Percentiles rank a stretch among this genome's conserved stretches.
These are phyloP conservation scores for Plectrocnemia conspersa DNA, from an alignment of 1,140 invertebrate species.

Conservation along the genomic window DNA sequence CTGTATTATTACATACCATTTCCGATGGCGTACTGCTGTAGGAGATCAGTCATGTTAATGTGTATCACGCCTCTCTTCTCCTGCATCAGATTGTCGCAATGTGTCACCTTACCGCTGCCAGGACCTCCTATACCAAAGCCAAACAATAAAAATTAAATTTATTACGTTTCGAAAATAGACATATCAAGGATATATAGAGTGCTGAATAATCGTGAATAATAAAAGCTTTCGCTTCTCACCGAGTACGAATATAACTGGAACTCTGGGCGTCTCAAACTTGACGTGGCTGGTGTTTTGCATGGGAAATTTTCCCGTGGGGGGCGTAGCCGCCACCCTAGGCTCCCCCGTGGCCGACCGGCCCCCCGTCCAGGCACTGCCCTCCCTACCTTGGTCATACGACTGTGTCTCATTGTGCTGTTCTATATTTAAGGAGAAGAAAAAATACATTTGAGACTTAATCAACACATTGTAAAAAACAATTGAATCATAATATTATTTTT, in stretches of 20 bases:
- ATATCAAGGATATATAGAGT: too few species aligned
- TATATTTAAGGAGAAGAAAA: too few species aligned
- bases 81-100: conserved; percentile 83
- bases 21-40: conserved; percentile 82
- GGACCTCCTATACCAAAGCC: conserved; percentile 78
- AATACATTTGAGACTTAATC: too few species aligned
- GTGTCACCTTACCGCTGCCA: conserved; percentile 88
- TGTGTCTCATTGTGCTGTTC: conserved; percentile 70
- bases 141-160: too few species aligned
- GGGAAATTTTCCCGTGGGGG: conserved; percentile 60
- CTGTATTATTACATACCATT: conserved; percentile 59
- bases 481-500: too few species aligned
- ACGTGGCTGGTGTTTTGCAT: conserved; percentile 72
- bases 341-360: conserved; percentile 43
- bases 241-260: conserved; percentile 83
- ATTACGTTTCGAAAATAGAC: too few species aligned
- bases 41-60: conserved; percentile 85
- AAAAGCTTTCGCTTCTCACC: conserved; percentile 52
- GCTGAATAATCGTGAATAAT: too few species aligned
- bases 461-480: too few species aligned
- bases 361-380: conserved; percentile 48
- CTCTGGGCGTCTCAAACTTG: conserved; percentile 75
- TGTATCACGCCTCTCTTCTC: conserved; percentile 77
- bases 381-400: conserved; percentile 57
- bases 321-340: conserved; percentile 52